A percentile compares a stretch with the other conserved stretches of the same genome.
Evolutionary conservation across 2,797 vertebrate genomes (phyloP).

Genomic region (Phrynocephalus vlangalii): DNA sequence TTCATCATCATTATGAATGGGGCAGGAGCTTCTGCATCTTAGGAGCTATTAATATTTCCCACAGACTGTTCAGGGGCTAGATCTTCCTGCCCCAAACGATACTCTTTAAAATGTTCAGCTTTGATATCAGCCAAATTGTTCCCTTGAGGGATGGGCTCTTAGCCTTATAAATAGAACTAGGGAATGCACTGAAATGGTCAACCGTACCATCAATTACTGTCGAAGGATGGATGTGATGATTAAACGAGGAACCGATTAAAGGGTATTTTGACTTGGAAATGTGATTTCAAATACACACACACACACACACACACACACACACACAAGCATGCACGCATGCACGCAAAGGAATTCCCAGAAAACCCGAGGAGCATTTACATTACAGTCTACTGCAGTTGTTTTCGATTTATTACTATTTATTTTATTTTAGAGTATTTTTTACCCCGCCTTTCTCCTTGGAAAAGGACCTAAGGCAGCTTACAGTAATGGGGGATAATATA

Average conservation of each 20-base stretch:
- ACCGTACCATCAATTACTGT: constrained; percentile 36
- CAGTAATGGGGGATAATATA: too few relatives aligned
- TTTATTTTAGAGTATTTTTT: too few relatives aligned
- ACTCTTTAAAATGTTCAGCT: constrained; percentile 3
- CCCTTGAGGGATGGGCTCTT: constrained; percentile 27
- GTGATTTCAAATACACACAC: neutral
- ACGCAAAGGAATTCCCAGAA: neutral
- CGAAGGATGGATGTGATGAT: neutral
- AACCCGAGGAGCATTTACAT: constrained; percentile 23
- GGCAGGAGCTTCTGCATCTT: neutral
- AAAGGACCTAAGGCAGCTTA: too few relatives aligned
- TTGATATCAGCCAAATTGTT: constrained; percentile 51
- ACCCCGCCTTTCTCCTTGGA: too few relatives aligned
- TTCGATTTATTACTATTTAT: neutral
- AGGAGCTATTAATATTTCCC: neutral
- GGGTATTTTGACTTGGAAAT: constrained; percentile 2
- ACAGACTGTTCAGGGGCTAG: neutral
- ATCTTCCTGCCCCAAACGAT: neutral
- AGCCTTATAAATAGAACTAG: constrained; percentile 38
- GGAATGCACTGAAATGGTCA: constrained; percentile 23
- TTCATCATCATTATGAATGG: neutral
- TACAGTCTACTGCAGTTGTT: constrained; percentile 21
- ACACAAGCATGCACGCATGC: too few relatives aligned
- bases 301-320: too few relatives aligned
- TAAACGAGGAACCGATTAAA: constrained; percentile 27